These are phyloP conservation scores for Forficula auricularia DNA, from an alignment of 1,140 invertebrate genomes.

Conservation along the genomic window DNA sequence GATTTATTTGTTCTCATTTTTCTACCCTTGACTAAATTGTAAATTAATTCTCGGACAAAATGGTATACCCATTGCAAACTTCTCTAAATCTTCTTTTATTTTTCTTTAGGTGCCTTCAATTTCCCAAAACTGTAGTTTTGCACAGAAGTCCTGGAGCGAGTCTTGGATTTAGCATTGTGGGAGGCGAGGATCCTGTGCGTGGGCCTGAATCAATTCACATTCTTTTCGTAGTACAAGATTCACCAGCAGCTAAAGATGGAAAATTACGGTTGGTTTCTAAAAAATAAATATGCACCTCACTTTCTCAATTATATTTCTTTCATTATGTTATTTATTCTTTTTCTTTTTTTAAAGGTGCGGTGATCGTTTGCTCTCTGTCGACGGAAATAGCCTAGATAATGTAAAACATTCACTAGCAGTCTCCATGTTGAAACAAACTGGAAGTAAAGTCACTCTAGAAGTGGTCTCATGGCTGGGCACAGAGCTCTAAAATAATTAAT, in stretches of 20 bases:
- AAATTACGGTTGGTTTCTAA: conserved; percentile 21
- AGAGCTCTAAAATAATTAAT: conserved; percentile 18
- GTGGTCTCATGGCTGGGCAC: conserved; percentile 26
- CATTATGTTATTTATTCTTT: background rate
- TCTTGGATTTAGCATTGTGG: conserved; percentile 34
- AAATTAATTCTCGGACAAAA: too few species aligned
- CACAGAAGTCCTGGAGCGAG: conserved; percentile 24
- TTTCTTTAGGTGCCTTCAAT: conserved; percentile 26
- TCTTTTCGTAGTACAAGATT: conserved; percentile 31
- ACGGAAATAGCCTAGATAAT: conserved; percentile 27
- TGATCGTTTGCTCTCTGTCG: conserved; percentile 31
- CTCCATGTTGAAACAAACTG: conserved; percentile 27
- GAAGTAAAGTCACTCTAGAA: conserved; percentile 29
- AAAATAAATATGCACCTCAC: background rate
- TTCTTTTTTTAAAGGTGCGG: conserved; percentile 26
- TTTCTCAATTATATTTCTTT: too few species aligned
- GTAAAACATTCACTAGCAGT: conserved; percentile 30
- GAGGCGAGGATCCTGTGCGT: conserved; percentile 28
- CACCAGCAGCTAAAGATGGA: conserved; percentile 31
- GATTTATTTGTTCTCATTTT: too few species aligned
- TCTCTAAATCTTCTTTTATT: too few species aligned
- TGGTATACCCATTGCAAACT: too few species aligned
- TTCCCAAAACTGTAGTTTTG: conserved; percentile 28
- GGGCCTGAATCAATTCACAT: conserved; percentile 31
- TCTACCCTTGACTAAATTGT: too few species aligned